Conservation (phyloP, 2,113 vertebrate species). For the Pogona vitticeps region DNA sequence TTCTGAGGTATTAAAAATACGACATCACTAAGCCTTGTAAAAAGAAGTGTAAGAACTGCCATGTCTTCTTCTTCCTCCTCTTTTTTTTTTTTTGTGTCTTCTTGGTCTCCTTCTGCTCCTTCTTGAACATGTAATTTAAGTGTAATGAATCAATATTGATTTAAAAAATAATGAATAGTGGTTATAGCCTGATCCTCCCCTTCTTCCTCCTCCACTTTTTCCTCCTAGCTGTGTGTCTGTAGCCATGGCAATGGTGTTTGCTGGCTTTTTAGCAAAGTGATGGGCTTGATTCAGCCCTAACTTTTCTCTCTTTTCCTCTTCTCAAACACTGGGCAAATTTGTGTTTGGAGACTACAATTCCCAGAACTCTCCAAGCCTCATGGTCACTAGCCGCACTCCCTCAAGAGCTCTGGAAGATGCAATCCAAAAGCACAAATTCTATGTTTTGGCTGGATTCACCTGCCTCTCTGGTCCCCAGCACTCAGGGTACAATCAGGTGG, state of each 20-base stretch:
- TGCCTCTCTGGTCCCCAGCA: no score
- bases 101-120: not conserved
- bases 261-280: not conserved
- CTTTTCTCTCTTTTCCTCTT: not conserved
- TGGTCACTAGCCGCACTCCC: not conserved
- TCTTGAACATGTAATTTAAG: slow-evolving; percentile 27
- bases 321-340: not conserved
- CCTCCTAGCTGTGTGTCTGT: not conserved
- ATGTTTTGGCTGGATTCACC: not conserved
- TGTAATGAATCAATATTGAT: slow-evolving; percentile 21
- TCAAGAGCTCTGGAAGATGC: not conserved
- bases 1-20: slow-evolving; percentile 37
- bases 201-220: not conserved
- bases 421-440: not conserved
- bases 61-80: not conserved
- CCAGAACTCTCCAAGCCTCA: no score
- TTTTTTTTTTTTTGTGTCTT: not conserved
- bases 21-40: not conserved
- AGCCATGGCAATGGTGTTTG: not conserved
- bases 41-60: not conserved
- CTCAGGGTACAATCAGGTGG: no score
- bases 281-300: not conserved
- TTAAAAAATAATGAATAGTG: slow-evolving; percentile 18
- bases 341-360: no score
- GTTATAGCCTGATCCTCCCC: not conserved